Percentiles rank a stretch among this genome's conserved stretches.
Conservation (phyloP, 2,113 vertebrate genomes). For the Lagopus muta region DNA sequence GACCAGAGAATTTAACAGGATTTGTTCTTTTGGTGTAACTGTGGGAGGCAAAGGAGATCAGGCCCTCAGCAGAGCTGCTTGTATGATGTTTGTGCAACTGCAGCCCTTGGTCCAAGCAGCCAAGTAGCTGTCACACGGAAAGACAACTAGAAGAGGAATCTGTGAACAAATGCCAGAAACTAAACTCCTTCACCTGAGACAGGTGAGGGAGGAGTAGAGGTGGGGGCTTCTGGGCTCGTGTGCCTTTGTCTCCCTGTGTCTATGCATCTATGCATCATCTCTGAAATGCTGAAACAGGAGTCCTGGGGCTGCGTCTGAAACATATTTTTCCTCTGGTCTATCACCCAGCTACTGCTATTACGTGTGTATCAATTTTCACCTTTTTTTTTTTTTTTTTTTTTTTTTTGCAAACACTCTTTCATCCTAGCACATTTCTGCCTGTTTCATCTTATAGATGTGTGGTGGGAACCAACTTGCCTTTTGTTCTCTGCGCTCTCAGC, state of each 20-base stretch:
- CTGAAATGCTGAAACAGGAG: background rate
- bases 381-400: background rate
- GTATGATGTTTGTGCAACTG: background rate
- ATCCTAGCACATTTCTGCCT: background rate
- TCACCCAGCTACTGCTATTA: background rate
- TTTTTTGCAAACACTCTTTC: slow-evolving; percentile 20
- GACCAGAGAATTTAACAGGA: background rate
- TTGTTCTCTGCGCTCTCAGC: slow-evolving; percentile 24
- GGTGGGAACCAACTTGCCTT: slow-evolving; percentile 31
- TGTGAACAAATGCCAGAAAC: background rate
- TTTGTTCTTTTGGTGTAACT: background rate
- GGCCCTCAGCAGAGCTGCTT: background rate
- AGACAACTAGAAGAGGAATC: background rate
- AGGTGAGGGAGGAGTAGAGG: background rate
- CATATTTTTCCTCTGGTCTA: background rate
- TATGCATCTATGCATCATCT: background rate
- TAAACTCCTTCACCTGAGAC: background rate
- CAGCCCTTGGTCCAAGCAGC: background rate
- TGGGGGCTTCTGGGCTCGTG: background rate
- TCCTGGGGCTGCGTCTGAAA: background rate
- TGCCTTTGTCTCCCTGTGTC: background rate
- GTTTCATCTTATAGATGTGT: slow-evolving; percentile 25
- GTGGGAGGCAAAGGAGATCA: background rate
- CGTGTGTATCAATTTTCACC: slow-evolving; percentile 25
- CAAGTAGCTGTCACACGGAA: background rate